A percentile compares a stretch with the other conserved stretches of the same genome.
Conservation (phyloP, 2,888 invertebrate genomes). For the Calameuta idolon region DNA sequence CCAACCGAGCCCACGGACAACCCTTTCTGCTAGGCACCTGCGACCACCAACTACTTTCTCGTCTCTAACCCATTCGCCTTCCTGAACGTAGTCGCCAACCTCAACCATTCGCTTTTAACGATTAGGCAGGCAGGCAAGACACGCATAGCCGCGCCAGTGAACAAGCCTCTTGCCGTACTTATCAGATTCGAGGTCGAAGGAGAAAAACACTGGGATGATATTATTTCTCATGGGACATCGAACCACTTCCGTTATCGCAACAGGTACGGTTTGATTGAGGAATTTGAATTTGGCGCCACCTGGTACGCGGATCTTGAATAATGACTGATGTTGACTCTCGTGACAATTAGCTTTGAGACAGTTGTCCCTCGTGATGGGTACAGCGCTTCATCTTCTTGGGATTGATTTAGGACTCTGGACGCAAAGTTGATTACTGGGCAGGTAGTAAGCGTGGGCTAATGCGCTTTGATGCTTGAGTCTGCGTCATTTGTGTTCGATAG, state of each 20-base stretch:
- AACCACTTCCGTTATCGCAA: neutral
- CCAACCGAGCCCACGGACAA: neutral
- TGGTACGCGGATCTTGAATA: neutral
- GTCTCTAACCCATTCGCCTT: neutral
- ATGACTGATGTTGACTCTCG: neutral
- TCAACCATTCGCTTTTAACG: neutral
- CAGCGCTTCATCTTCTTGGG: neutral
- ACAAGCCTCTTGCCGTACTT: neutral
- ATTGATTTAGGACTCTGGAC: neutral
- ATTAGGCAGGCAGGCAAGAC: neutral
- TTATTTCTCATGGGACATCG: neutral
- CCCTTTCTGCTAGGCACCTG: constrained; percentile 19
- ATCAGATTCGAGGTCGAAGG: neutral
- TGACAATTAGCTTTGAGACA: neutral
- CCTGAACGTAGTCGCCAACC: neutral
- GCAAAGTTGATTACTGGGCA: neutral
- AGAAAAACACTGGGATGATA: neutral
- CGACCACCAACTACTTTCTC: neutral
- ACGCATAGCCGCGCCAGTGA: neutral
- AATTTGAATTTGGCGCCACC: neutral
- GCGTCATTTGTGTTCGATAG: neutral
- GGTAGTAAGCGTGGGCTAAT: neutral
- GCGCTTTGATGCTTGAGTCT: neutral
- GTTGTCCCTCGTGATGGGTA: neutral
- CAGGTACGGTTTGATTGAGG: neutral